Conservation (phyloP, 2,797 vertebrate genomes). For the Eulemur albifrons region DNA sequence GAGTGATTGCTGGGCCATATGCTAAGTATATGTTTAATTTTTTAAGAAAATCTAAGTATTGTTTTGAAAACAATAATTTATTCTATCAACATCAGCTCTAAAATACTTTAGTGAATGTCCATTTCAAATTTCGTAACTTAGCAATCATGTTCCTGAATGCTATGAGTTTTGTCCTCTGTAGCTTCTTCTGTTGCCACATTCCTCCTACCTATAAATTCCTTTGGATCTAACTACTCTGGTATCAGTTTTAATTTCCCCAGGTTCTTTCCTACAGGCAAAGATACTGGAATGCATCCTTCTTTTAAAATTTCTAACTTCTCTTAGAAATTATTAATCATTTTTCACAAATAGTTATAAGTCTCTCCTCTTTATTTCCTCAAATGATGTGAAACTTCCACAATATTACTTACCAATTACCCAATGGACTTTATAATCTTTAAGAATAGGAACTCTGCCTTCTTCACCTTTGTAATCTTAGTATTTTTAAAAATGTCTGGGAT, state of each 20-base stretch:
- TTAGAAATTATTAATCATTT: not conserved
- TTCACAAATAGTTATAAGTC: not conserved
- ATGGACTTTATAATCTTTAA: not conserved
- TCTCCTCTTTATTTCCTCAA: not conserved
- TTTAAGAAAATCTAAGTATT: not conserved
- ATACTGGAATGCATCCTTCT: not conserved
- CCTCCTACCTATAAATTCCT: not conserved
- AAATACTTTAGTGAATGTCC: not conserved
- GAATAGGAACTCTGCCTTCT: not conserved
- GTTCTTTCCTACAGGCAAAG: not conserved
- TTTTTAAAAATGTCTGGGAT: not conserved
- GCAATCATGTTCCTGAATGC: not conserved
- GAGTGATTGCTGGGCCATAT: not conserved
- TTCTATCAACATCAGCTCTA: not conserved
- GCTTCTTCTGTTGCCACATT: not conserved
- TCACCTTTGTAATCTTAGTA: not conserved
- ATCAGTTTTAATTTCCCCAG: not conserved
- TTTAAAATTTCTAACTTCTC: not conserved
- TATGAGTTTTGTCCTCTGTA: not conserved
- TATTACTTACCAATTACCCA: not conserved
- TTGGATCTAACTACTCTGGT: not conserved
- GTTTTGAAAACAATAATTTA: not conserved
- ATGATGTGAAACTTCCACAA: not conserved
- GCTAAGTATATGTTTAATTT: not conserved
- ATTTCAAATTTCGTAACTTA: not conserved